Conservation (phyloP, 2,797 vertebrate genomes). For the Dicrostonyx torquatus region DNA sequence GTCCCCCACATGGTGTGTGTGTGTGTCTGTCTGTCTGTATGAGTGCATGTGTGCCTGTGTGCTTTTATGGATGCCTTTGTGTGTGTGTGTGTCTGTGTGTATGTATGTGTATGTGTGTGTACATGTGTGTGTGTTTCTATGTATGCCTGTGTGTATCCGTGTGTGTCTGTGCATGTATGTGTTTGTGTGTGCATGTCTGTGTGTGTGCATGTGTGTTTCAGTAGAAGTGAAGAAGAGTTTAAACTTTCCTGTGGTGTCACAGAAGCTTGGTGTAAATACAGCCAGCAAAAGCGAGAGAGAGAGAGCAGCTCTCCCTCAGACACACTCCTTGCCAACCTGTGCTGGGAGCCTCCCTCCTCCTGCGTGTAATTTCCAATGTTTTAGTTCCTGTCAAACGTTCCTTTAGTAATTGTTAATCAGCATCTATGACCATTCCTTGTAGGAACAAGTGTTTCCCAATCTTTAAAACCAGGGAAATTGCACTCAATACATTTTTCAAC, state of each 20-base stretch:
- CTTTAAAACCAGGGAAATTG: not conserved
- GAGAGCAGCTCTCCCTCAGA: not conserved
- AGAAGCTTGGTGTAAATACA: not conserved
- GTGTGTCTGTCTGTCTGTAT: not conserved
- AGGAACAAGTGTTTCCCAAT: constrained; percentile 5
- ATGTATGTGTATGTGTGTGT: too few species aligned
- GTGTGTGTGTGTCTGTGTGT: too few species aligned
- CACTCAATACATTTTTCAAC: not conserved
- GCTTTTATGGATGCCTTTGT: not conserved
- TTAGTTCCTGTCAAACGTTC: constrained; percentile 7
- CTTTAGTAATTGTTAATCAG: not conserved
- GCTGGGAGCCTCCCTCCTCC: not conserved
- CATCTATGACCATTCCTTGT: constrained; percentile 1
- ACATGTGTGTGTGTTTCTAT: too few species aligned
- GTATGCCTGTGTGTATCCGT: not conserved
- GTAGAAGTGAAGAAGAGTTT: not conserved
- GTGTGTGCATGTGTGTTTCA: not conserved
- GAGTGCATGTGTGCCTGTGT: too few species aligned
- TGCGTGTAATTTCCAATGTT: not conserved
- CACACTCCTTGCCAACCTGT: not conserved
- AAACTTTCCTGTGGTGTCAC: not conserved
- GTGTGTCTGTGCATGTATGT: not conserved
- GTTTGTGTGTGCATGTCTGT: not conserved
- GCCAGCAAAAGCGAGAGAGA: not conserved
- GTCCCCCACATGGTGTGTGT: not conserved